phyloP scores from a whole-genome alignment of 37 sponge, comb jelly and placozoan genomes.

The Lycopodina hypogea region DNA sequence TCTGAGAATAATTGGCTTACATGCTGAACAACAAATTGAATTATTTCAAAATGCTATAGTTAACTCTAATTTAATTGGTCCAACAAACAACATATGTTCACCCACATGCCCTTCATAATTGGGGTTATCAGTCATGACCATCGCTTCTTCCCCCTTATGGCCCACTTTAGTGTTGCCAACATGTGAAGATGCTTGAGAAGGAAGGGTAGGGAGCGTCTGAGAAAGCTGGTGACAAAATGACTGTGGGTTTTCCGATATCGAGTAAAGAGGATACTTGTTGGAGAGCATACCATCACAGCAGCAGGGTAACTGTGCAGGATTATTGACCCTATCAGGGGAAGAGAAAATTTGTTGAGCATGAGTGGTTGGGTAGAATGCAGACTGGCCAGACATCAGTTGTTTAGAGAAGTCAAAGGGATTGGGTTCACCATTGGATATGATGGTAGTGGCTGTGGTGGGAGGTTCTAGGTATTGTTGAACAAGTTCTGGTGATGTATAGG shows the following conservation, averaged over 20 bases:
- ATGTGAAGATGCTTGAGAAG: not conserved
- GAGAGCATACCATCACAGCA: not conserved
- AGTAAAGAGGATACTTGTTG: slow-evolving; percentile 7
- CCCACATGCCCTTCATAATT: not conserved
- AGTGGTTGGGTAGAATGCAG: not conserved
- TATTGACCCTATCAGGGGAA: too few species aligned
- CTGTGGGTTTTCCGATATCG: slow-evolving; percentile 22
- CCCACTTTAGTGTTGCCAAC: not conserved
- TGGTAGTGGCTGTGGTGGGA: slow-evolving; percentile 15
- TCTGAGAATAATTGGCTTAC: not conserved
- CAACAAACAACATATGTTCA: not conserved
- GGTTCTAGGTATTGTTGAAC: not conserved
- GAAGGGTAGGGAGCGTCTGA: not conserved
- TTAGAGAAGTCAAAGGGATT: not conserved
- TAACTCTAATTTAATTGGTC: too few species aligned
- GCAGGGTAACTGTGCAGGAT: too few species aligned
- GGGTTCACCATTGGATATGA: not conserved
- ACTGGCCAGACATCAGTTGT: not conserved
- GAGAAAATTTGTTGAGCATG: not conserved
- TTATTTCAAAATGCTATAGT: not conserved
- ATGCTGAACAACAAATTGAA: not conserved
- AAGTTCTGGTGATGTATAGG: not conserved
- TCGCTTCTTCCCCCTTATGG: not conserved
- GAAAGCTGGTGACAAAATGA: not conserved
- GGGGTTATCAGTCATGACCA: slow-evolving; percentile 39